phyloP scores from a whole-genome alignment of 2,888 invertebrate species.

The Eupithecia subumbrata region DNA sequence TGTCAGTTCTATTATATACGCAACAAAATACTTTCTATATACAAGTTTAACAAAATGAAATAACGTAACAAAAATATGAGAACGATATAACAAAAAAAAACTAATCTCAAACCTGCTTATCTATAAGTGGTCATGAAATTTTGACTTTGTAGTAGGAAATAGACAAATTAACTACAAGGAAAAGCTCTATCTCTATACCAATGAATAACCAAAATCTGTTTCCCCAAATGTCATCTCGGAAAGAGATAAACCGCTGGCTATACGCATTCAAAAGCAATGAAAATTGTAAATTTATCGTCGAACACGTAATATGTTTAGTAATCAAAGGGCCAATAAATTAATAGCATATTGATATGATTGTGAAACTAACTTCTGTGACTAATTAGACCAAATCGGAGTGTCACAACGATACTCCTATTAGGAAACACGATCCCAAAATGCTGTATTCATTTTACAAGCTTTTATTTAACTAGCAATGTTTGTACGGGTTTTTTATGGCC shows the following conservation, averaged over 20 bases:
- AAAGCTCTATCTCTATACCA: neutral
- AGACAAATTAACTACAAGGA: neutral
- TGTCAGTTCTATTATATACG: too few species aligned
- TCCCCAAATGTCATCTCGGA: neutral
- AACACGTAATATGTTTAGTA: slow-evolving; percentile 6
- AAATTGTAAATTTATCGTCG: neutral
- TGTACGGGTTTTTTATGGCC: too few species aligned
- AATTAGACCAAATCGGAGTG: slow-evolving; percentile 22
- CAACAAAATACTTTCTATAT: too few species aligned
- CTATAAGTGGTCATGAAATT: neutral
- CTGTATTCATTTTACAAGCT: neutral
- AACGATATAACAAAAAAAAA: too few species aligned
- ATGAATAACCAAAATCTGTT: neutral
- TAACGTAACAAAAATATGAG: too few species aligned
- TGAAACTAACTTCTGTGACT: slow-evolving; percentile 12
- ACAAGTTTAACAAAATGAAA: too few species aligned
- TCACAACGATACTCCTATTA: slow-evolving; percentile 12
- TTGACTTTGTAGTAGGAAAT: neutral
- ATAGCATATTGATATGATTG: slow-evolving; percentile 13
- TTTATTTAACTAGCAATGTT: too few species aligned
- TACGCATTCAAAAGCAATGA: neutral
- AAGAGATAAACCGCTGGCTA: neutral
- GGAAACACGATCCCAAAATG: neutral
- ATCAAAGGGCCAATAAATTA: neutral
- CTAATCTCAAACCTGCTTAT: too few species aligned